phyloP scores from a whole-genome alignment of 2,888 invertebrate species.

The Phymatocera aterrima region DNA sequence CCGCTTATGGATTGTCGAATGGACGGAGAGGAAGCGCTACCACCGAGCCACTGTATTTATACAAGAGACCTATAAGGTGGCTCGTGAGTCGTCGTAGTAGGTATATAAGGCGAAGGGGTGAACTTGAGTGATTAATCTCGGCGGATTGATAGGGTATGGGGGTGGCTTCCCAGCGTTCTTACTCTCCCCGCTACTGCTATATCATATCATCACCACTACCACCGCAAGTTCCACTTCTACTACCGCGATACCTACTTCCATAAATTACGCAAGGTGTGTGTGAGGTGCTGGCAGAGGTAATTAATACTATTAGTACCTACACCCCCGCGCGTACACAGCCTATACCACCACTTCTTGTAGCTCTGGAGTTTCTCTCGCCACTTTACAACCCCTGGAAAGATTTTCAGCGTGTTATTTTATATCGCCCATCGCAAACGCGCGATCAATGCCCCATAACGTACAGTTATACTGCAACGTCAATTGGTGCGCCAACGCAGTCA shows the following conservation, averaged over 20 bases:
- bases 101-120: conserved; percentile 56
- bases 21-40: conserved; percentile 58
- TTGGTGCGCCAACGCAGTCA: too few species aligned
- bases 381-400: neutral
- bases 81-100: neutral
- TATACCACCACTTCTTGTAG: neutral
- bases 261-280: conserved; percentile 66
- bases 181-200: neutral
- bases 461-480: neutral
- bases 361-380: neutral
- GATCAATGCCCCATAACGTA: neutral
- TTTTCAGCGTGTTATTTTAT: neutral
- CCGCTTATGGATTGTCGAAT: conserved; percentile 66
- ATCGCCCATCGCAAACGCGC: too few species aligned
- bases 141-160: conserved; percentile 67
- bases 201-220: neutral
- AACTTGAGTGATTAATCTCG: conserved; percentile 72
- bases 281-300: conserved; percentile 64
- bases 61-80: neutral
- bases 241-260: conserved; percentile 56
- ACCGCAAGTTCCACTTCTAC: too few species aligned
- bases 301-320: conserved; percentile 47
- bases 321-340: conserved; percentile 10
- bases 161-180: neutral
- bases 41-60: conserved; percentile 7